Conservation (phyloP, 1,140 invertebrate genomes). For the Drosophila kohkoa region DNA sequence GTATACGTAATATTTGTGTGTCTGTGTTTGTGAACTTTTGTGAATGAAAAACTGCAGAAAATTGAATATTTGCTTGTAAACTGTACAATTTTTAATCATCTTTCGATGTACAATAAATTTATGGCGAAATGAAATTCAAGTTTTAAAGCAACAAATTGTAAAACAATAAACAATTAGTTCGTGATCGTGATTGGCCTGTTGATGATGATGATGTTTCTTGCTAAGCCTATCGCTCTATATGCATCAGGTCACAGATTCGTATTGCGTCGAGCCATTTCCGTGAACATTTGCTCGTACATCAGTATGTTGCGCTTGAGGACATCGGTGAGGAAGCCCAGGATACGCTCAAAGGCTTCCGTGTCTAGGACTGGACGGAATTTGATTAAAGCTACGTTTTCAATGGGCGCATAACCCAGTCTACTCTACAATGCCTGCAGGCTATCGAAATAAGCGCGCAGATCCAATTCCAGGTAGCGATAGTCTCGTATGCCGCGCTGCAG, state of each 20-base stretch:
- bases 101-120: conserved; percentile 33
- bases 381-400: conserved; percentile 12
- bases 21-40: conserved; percentile 14
- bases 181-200: not conserved
- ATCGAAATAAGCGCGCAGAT: conserved; percentile 77
- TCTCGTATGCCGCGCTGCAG: conserved; percentile 73
- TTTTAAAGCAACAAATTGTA: conserved; percentile 2
- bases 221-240: conserved; percentile 1
- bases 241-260: conserved; percentile 56
- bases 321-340: conserved; percentile 80
- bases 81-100: conserved; percentile 53
- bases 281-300: conserved; percentile 78
- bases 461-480: conserved; percentile 79
- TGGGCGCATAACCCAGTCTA: conserved; percentile 1
- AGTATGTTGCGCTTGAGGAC: conserved; percentile 81
- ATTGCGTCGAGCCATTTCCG: conserved; percentile 68
- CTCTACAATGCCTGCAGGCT: conserved; percentile 50
- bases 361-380: conserved; percentile 77
- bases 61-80: conserved; percentile 31
- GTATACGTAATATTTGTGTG: conserved; percentile 39
- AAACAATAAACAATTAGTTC: not conserved
- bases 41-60: conserved; percentile 26
- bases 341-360: conserved; percentile 77
- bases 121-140: conserved; percentile 8
- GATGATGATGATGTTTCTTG: conserved; percentile 1